Percentiles rank a stretch among this genome's conserved stretches.
Evolutionary conservation across 2,888 invertebrate species (phyloP).

Genomic region (Nematopogon swammerdamellus): DNA sequence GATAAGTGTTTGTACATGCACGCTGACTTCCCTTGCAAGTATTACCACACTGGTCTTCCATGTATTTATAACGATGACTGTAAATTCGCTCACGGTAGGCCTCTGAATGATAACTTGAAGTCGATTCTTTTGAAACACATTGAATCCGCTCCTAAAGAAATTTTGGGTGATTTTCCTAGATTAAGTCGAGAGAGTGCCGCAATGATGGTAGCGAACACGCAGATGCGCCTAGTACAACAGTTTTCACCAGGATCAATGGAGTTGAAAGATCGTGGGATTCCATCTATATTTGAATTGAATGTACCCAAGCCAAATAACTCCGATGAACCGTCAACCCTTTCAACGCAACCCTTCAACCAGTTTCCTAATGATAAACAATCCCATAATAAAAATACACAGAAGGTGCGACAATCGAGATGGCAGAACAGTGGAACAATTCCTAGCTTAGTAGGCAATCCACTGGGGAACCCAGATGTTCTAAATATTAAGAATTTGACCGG

Average conservation of each 20-base stretch:
- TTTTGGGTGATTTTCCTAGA: slow-evolving; percentile 85
- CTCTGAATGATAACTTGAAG: slow-evolving; percentile 75
- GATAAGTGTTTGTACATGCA: slow-evolving; percentile 97
- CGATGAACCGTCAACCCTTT: slow-evolving; percentile 16
- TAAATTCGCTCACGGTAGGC: slow-evolving; percentile 89
- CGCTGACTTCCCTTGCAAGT: slow-evolving; percentile 96
- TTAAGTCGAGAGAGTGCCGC: slow-evolving; percentile 74
- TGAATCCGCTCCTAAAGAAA: slow-evolving; percentile 88
- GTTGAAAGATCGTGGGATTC: slow-evolving; percentile 33
- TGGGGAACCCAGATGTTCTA: slow-evolving; percentile 34
- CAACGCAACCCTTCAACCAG: slow-evolving; percentile 27
- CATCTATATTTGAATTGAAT: slow-evolving; percentile 47
- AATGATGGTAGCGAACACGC: slow-evolving; percentile 50
- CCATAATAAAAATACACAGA: slow-evolving; percentile 35
- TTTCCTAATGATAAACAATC: slow-evolving; percentile 34
- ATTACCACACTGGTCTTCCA: slow-evolving; percentile 88
- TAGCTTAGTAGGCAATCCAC: slow-evolving; percentile 14
- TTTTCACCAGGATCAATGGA: slow-evolving; percentile 28
- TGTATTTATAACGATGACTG: slow-evolving; percentile 83
- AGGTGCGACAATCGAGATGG: slow-evolving; percentile 49
- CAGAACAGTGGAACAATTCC: slow-evolving; percentile 22
- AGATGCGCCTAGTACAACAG: slow-evolving; percentile 41
- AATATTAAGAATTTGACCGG: slow-evolving; percentile 57
- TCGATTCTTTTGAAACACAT: slow-evolving; percentile 69
- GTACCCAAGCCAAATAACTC: slow-evolving; percentile 36